Percentiles rank a stretch among this genome's conserved stretches.
phyloP scores from a whole-genome alignment of 2,797 vertebrate genomes.

The Sylvilagus floridanus region DNA sequence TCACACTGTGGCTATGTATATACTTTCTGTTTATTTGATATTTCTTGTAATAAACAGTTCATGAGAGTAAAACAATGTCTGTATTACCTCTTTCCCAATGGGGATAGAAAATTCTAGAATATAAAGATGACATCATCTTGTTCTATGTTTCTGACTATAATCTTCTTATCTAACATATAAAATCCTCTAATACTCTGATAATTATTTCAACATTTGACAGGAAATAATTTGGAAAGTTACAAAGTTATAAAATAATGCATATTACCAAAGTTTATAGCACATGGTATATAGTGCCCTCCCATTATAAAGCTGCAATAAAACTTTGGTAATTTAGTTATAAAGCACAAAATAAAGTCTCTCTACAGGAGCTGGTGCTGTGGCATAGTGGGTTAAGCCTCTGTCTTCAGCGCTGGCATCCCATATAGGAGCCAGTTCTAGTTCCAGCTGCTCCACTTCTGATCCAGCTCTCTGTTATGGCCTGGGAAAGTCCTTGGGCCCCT shows the following conservation, averaged over 20 bases:
- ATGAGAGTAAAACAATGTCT: constrained; percentile 30
- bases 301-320: not conserved
- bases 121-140: constrained; percentile 21
- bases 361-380: no score
- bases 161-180: constrained; percentile 47
- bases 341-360: constrained; percentile 13
- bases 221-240: constrained; percentile 43
- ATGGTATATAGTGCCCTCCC: not conserved
- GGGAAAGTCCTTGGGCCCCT: no score
- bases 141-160: constrained; percentile 45
- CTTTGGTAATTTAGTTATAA: constrained; percentile 2
- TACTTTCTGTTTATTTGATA: constrained; percentile 23
- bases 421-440: no score
- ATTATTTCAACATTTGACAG: constrained; percentile 46
- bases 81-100: constrained; percentile 11
- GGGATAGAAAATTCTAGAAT: constrained; percentile 29
- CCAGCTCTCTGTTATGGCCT: no score
- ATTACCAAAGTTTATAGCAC: not conserved
- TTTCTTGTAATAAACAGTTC: not conserved
- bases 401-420: no score
- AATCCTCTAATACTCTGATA: constrained; percentile 33
- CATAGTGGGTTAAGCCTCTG: no score
- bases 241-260: constrained; percentile 49
- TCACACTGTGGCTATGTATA: not conserved
- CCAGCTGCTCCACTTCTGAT: no score